Evolutionary conservation across 2,888 invertebrate species (phyloP).

Genomic region (Resseliella maxima): DNA sequence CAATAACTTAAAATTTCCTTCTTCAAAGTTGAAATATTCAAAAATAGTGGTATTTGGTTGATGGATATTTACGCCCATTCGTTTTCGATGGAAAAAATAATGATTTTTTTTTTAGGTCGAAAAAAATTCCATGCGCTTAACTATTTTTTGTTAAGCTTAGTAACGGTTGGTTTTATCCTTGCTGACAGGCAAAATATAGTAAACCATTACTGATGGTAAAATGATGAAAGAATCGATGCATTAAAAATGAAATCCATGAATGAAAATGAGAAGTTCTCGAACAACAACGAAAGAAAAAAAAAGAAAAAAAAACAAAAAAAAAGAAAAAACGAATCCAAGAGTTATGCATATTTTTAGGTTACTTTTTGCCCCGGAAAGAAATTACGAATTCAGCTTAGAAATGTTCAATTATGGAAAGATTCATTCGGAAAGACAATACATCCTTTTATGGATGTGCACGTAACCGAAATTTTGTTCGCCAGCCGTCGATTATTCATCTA

Average conservation of each 20-base stretch:
- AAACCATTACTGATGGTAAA: too few relatives aligned
- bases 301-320: too few relatives aligned
- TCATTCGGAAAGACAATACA: neutral
- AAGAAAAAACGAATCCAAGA: too few relatives aligned
- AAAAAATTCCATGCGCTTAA: neutral
- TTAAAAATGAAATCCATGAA: neutral
- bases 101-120: too few relatives aligned
- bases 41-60: neutral
- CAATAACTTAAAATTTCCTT: neutral
- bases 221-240: too few relatives aligned
- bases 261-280: neutral
- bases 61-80: neutral
- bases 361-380: neutral
- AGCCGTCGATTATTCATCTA: too few relatives aligned
- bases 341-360: neutral
- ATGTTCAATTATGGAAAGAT: neutral
- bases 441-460: neutral
- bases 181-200: neutral
- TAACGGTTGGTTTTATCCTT: neutral
- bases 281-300: neutral
- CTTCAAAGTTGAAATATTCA: neutral
- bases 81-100: neutral
- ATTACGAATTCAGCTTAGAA: neutral
- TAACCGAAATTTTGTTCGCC: neutral
- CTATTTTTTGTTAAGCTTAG: neutral